A percentile compares a stretch with the other conserved stretches of the same genome.
These are phyloP conservation scores for Thalassarche chlororhynchos DNA, from an alignment of 2,113 vertebrate species.

Conservation along the genomic window DNA sequence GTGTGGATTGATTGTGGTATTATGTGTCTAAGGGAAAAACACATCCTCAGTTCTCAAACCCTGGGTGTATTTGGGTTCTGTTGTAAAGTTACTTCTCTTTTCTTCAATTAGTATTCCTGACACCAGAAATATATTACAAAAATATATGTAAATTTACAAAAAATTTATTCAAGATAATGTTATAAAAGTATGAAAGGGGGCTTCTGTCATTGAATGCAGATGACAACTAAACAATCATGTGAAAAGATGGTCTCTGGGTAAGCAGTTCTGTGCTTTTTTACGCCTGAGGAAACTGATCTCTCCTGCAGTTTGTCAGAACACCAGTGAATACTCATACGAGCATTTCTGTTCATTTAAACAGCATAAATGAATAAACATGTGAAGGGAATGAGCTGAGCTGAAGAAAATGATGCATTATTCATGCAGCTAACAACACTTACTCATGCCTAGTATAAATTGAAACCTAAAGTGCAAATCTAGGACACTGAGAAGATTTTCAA, in stretches of 20 bases:
- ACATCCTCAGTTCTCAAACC: neutral
- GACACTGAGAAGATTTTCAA: slow-evolving; percentile 4
- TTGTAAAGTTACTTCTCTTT: neutral
- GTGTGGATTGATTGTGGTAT: neutral
- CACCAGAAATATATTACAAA: neutral
- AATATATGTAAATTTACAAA: neutral
- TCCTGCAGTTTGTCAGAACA: neutral
- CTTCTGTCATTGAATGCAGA: neutral
- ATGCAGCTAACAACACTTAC: slow-evolving; percentile 22
- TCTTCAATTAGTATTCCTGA: neutral
- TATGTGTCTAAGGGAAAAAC: neutral
- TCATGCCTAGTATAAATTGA: slow-evolving; percentile 18
- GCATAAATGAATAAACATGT: slow-evolving; percentile 35
- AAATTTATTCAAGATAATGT: neutral
- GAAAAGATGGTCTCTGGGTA: neutral
- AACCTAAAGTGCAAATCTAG: slow-evolving; percentile 46
- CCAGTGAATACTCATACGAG: neutral
- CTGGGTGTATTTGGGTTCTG: neutral
- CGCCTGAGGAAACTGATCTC: neutral
- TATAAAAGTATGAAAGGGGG: neutral
- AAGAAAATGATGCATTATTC: slow-evolving; percentile 49
- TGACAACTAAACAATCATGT: neutral
- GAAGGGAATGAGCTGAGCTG: neutral
- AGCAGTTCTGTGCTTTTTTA: neutral
- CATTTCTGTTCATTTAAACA: slow-evolving; percentile 18